A percentile compares a stretch with the other conserved stretches of the same genome.
Evolutionary conservation across 1,140 invertebrate genomes (phyloP).

Genomic region (Pentalonia nigronervosa): DNA sequence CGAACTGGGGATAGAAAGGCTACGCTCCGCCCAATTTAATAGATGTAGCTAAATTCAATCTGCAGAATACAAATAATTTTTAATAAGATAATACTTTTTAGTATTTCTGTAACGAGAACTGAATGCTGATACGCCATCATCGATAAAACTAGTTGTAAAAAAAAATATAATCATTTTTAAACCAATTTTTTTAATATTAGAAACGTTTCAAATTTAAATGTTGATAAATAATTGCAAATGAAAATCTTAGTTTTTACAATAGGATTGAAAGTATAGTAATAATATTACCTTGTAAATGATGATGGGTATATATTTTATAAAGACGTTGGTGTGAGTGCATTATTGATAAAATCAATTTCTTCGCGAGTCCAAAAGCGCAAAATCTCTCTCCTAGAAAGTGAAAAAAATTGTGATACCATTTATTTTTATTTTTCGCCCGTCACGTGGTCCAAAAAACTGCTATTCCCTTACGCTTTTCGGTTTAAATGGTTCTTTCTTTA

Average conservation of each 20-base stretch:
- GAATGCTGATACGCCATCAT: neutral
- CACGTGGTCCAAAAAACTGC: neutral
- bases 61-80: too few species aligned
- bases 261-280: neutral
- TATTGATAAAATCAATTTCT: neutral
- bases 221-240: neutral
- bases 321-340: neutral
- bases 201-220: too few species aligned
- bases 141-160: too few species aligned
- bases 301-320: neutral
- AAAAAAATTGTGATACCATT: neutral
- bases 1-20: too few species aligned
- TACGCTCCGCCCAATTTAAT: too few species aligned
- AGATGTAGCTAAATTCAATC: too few species aligned
- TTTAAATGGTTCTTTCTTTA: neutral
- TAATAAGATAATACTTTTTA: too few species aligned
- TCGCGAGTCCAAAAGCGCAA: neutral
- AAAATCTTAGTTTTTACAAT: neutral
- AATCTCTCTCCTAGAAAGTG: neutral
- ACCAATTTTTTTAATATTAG: too few species aligned
- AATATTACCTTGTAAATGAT: neutral
- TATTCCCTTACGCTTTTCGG: neutral
- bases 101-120: too few species aligned
- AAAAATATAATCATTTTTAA: too few species aligned
- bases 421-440: neutral